Percentiles rank a stretch among this genome's conserved stretches.
phyloP scores from a whole-genome alignment of 1,140 invertebrate species.

The Leptonema lineaticorne region DNA sequence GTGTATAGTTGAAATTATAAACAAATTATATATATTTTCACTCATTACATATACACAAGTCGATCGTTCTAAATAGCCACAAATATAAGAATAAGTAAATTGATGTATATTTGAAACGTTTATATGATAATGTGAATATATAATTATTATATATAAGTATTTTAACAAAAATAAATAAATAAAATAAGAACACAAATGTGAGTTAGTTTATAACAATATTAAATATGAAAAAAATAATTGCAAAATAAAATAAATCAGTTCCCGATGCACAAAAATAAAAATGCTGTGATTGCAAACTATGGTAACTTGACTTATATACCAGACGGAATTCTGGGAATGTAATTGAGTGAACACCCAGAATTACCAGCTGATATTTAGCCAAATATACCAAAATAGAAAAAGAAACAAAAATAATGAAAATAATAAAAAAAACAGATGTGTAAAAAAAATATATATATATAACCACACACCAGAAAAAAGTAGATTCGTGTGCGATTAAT shows the following conservation, averaged over 20 bases:
- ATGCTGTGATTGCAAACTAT: conserved; percentile 19
- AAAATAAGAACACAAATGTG: not conserved
- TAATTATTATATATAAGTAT: not conserved
- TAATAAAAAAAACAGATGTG: not conserved
- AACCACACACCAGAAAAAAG: no score
- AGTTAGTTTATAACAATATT: not conserved
- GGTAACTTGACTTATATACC: conserved; percentile 64
- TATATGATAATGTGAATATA: not conserved
- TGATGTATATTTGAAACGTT: no score
- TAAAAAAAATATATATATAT: no score
- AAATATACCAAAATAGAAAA: conserved; percentile 38
- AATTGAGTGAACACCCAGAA: conserved; percentile 72
- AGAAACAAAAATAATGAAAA: not conserved
- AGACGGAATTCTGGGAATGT: conserved; percentile 76
- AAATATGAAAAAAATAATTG: not conserved
- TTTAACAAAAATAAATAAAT: not conserved
- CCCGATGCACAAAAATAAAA: conserved; percentile 14
- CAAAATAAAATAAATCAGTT: conserved; percentile 21
- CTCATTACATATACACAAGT: no score
- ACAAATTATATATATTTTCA: no score
- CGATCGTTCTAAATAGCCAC: no score
- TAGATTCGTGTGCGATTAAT: no score
- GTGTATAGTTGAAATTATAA: no score
- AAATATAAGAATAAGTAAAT: no score
- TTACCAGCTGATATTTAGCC: conserved; percentile 96